phyloP scores from a whole-genome alignment of 2,113 vertebrate species.

The Larimichthys polyactis region DNA sequence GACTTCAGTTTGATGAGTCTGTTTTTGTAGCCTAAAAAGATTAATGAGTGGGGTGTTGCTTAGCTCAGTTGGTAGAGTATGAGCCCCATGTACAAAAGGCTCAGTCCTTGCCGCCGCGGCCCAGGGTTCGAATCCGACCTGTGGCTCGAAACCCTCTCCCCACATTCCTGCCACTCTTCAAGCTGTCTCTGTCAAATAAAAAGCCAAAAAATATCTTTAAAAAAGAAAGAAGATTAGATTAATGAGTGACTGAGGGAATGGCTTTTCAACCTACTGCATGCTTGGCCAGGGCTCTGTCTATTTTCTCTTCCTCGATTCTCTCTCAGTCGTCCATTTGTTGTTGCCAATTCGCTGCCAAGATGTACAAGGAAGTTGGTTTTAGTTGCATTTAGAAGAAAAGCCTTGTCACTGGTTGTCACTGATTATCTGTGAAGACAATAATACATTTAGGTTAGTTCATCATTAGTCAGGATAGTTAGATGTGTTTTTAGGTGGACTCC shows the following conservation, averaged over 20 bases:
- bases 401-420: background rate
- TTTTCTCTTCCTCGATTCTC: background rate
- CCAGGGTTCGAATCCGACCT: too few species aligned
- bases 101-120: too few species aligned
- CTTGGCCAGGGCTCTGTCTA: background rate
- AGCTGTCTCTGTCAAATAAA: too few species aligned
- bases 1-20: background rate
- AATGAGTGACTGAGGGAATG: constrained; percentile 2
- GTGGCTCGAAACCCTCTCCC: too few species aligned
- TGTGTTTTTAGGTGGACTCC: background rate
- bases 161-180: too few species aligned
- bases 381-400: background rate
- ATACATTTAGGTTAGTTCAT: background rate
- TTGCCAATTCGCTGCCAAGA: constrained; percentile 11
- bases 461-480: background rate
- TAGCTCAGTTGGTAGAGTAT: too few species aligned
- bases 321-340: constrained; percentile 8
- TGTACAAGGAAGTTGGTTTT: background rate
- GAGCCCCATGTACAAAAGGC: too few species aligned
- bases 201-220: background rate
- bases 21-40: background rate
- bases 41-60: background rate
- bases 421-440: background rate
- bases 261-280: background rate
- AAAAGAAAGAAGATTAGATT: background rate